phyloP scores from a whole-genome alignment of 2,888 invertebrate species.

The Lithophane leautieri region DNA sequence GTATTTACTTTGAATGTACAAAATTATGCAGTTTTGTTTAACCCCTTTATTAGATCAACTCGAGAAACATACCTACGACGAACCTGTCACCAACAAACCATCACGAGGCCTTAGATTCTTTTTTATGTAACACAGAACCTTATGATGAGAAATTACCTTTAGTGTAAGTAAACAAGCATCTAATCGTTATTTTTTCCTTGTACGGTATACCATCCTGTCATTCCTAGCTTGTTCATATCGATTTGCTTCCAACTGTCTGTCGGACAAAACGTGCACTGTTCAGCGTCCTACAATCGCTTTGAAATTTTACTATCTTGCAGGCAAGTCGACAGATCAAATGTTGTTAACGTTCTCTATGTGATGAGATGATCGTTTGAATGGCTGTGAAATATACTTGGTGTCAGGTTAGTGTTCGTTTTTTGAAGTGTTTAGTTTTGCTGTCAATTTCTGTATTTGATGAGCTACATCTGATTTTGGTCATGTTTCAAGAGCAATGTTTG shows the following conservation, averaged over 20 bases:
- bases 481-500: neutral
- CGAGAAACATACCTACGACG: no score
- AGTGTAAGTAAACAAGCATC: neutral
- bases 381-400: constrained; percentile 33
- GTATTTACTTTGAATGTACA: no score
- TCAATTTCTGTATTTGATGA: constrained; percentile 9
- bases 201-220: neutral
- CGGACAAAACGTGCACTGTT: constrained; percentile 50
- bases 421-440: constrained; percentile 30
- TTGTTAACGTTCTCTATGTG: constrained; percentile 41
- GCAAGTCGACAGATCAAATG: constrained; percentile 46
- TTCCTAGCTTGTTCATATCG: constrained; percentile 28
- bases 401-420: constrained; percentile 30
- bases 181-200: constrained; percentile 1
- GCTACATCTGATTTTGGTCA: neutral
- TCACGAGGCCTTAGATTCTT: neutral
- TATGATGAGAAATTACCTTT: neutral
- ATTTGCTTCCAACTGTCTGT: constrained; percentile 43
- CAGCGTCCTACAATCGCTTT: constrained; percentile 48
- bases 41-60: no score
- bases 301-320: constrained; percentile 47
- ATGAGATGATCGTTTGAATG: constrained; percentile 23
- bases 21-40: neutral
- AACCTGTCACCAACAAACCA: neutral
- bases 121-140: no score